Evolutionary conservation across 1,140 invertebrate species (phyloP), one percentile per base, ranked within the genome.

Genomic region (Drosophila persimilis): DNA sequence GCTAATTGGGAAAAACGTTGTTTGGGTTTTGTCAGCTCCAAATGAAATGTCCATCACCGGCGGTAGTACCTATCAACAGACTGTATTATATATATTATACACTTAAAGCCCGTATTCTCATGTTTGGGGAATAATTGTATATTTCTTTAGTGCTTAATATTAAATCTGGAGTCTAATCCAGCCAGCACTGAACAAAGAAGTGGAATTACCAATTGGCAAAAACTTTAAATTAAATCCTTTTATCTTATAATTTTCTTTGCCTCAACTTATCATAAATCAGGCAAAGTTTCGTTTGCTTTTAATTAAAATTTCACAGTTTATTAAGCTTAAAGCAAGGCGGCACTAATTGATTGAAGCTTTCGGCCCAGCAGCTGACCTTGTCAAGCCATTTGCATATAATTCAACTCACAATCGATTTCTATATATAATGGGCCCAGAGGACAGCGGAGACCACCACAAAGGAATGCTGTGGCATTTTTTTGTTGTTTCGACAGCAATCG

Each of bases 401-500:
- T 59, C 50, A n/a, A 48, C 44, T 22, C 17, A 59, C 20, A 56
- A 39, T 57, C 55, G 46, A 62, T 61, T 54, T 45, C 13, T 29
- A 35, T 55, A 29, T 29, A 22, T 31, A 24, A 41, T 17, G 57
- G 43, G 11, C 47, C 35, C 17, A 26, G 41, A 20, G 51, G 43
- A 29, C 26, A 62, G 60, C n/a, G 26, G 45, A 20, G 52, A 50
- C 20, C 39, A 5, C 17, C 6, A 20, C 44, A 35, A 52, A 57
- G 70, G 47, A 41, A 44, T 46, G 57, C 41, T 41, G 31, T 63
- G 62, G 58, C 62, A 45, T 52, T 59, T 62, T 78, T 47, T 26
- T 3, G 4, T 62, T 66, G 62, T 66, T 65, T 65, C 54, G 64
- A 56, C 52, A 9, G 66, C 50, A 69, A 70, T 64, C 64, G 64